phyloP scores from a whole-genome alignment of 2,888 invertebrate species.

The Synanthedon vespiformis region DNA sequence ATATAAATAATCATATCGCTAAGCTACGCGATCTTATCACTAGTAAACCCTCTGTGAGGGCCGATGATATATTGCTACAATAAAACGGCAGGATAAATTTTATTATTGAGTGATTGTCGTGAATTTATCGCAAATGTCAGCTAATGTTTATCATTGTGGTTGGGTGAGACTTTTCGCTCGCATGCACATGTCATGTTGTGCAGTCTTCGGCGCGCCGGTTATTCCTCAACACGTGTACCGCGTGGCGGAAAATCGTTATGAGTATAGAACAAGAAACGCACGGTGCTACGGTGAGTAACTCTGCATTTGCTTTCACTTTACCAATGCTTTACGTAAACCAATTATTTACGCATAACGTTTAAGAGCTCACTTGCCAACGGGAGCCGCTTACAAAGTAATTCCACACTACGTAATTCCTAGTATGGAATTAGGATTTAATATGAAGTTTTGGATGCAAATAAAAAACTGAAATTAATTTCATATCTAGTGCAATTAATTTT shows the following conservation, averaged over 20 bases:
- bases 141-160: slow-evolving; percentile 39
- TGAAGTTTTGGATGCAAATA: no score
- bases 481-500: no score
- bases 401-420: no score
- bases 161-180: slow-evolving; percentile 27
- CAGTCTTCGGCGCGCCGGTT: slow-evolving; percentile 21
- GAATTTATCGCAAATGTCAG: slow-evolving; percentile 16
- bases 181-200: slow-evolving; percentile 22
- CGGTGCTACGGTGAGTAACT: slow-evolving; percentile 30
- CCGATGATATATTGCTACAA: not conserved
- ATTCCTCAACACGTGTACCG: slow-evolving; percentile 26
- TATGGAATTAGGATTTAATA: no score
- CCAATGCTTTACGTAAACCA: not conserved
- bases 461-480: no score
- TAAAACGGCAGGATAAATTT: slow-evolving; percentile 2
- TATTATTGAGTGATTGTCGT: not conserved
- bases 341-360: not conserved
- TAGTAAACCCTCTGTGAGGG: not conserved
- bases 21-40: not conserved
- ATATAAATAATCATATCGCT: no score
- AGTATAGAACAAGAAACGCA: slow-evolving; percentile 21
- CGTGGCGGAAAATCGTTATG: slow-evolving; percentile 19
- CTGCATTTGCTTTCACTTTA: slow-evolving; percentile 7
- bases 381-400: no score
- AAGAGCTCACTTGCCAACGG: not conserved